Conservation (phyloP, 2,888 invertebrate species). For the Acleris sparsana region DNA sequence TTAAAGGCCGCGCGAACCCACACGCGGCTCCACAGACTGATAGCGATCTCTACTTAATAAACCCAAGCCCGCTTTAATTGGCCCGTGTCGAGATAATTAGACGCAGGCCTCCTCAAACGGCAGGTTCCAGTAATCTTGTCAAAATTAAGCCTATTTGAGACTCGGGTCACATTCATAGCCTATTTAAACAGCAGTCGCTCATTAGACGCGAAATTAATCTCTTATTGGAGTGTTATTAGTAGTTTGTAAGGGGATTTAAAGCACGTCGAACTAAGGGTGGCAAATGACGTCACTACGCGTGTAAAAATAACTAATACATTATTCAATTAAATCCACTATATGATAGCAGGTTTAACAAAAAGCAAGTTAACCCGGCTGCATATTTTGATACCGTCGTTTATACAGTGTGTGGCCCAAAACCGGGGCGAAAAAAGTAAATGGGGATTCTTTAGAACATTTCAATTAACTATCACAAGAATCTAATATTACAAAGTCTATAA, state of each 20-base stretch:
- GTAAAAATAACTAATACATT: no score
- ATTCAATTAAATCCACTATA: no score
- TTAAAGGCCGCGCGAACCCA: constrained; percentile 22
- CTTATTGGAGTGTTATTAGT: neutral
- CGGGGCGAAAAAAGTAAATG: no score
- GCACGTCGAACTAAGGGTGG: no score
- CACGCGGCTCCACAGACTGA: constrained; percentile 38
- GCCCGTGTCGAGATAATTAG: constrained; percentile 59
- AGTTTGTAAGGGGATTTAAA: neutral
- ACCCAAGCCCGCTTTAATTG: constrained; percentile 53
- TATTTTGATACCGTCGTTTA: no score
- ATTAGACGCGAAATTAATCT: neutral
- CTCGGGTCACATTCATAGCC: neutral
- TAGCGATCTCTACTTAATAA: constrained; percentile 61
- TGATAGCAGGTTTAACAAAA: no score
- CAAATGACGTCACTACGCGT: no score
- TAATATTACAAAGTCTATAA: no score
- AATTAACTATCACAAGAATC: no score
- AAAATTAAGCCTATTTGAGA: constrained; percentile 29
- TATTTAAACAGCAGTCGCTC: neutral
- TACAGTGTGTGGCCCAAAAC: no score
- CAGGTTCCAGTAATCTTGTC: constrained; percentile 22
- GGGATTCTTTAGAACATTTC: no score
- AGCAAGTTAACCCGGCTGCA: no score
- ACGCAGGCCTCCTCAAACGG: constrained; percentile 35